Conservation (phyloP, 2,113 vertebrate genomes). For the Pseudolaguvia tuberculata region DNA sequence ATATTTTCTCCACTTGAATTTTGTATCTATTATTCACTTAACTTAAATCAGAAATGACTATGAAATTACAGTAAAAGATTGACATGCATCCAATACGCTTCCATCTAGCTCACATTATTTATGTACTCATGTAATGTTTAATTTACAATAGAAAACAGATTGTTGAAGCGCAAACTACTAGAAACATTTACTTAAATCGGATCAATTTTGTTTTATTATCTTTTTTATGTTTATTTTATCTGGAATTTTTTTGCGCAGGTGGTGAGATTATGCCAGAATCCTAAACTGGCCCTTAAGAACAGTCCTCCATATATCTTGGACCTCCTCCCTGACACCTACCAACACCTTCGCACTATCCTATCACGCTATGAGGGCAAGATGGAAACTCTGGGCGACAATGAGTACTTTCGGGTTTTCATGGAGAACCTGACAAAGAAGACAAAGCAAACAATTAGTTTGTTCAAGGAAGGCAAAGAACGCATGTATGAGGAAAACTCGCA, state of each 20-base stretch:
- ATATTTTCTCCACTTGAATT: no score
- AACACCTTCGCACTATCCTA: slow-evolving; percentile 90
- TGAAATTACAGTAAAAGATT: no score
- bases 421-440: slow-evolving; percentile 98
- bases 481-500: slow-evolving; percentile 99
- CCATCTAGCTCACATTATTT: no score
- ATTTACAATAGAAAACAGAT: no score
- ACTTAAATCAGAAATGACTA: no score
- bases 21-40: no score
- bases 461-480: slow-evolving; percentile 95
- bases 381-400: slow-evolving; percentile 93
- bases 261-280: slow-evolving; percentile 95
- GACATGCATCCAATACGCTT: no score
- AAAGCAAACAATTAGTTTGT: slow-evolving; percentile 97
- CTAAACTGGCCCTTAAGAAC: slow-evolving; percentile 94
- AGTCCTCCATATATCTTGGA: slow-evolving; percentile 98
- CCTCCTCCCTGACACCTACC: slow-evolving; percentile 94
- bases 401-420: slow-evolving; percentile 98
- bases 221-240: background rate
- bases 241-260: slow-evolving; percentile 69
- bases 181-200: background rate
- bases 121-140: no score
- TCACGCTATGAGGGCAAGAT: slow-evolving; percentile 97
- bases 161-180: no score
- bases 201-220: background rate